Evolutionary conservation across 2,888 invertebrate genomes (phyloP).

Genomic region (Mayetiola destructor): DNA sequence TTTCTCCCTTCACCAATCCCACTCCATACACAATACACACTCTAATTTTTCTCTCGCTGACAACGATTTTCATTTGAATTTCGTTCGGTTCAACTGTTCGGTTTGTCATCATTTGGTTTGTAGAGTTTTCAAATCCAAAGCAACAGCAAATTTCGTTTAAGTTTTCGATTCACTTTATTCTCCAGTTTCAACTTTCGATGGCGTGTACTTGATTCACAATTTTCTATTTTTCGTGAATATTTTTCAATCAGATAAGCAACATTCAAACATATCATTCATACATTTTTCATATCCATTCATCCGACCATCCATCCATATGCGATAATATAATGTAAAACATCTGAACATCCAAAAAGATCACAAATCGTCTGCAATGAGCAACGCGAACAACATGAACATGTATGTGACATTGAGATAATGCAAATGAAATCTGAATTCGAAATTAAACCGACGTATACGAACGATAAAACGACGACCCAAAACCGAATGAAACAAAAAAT

Average conservation of each 20-base stretch:
- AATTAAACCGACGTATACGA: no score
- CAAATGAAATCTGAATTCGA: no score
- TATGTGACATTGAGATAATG: conserved; percentile 12
- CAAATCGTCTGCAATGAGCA: conserved; percentile 6
- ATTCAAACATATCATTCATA: neutral
- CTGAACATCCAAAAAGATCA: neutral
- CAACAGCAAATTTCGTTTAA: no score
- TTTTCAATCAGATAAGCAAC: conserved; percentile 13
- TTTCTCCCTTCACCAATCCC: neutral
- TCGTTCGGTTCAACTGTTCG: neutral
- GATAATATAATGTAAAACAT: neutral
- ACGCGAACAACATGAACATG: no score
- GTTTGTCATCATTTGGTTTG: no score
- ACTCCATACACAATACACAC: neutral
- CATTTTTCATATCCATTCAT: conserved; percentile 6
- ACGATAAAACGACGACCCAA: no score
- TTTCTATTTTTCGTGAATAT: conserved; percentile 11
- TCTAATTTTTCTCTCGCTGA: neutral
- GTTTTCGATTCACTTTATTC: neutral
- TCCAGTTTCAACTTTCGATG: no score
- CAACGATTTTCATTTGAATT: neutral
- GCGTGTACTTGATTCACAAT: neutral
- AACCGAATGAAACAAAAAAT: no score
- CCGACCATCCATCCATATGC: conserved; percentile 1
- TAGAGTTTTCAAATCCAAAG: no score